Evolutionary conservation across 2,888 invertebrate species (phyloP).

Genomic region (Drosophila cracens): DNA sequence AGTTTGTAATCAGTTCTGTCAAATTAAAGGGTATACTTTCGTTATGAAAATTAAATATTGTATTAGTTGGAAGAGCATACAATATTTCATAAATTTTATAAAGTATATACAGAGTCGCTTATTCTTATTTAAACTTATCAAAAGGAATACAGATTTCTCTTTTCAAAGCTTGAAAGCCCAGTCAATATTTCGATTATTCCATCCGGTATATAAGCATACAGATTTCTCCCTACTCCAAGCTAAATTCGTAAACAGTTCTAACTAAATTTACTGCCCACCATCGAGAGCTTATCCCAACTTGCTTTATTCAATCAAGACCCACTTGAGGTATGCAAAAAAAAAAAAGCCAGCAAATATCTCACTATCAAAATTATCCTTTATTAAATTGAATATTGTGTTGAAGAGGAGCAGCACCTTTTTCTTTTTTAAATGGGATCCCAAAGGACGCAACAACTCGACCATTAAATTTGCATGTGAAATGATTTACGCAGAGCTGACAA

Average conservation of each 20-base stretch:
- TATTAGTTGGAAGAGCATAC: too few species aligned
- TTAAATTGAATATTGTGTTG: conserved; percentile 34
- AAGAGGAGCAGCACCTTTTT: conserved; percentile 10
- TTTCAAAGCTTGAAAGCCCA: neutral
- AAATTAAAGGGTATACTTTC: neutral
- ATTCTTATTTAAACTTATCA: neutral
- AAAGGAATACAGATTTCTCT: neutral
- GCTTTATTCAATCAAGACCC: conserved; percentile 47
- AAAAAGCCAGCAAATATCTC: conserved; percentile 14
- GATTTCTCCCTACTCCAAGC: neutral
- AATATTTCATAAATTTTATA: too few species aligned
- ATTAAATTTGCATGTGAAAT: conserved; percentile 49
- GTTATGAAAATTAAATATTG: neutral
- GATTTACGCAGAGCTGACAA: conserved; percentile 42
- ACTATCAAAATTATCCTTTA: conserved; percentile 51
- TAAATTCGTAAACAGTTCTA: neutral
- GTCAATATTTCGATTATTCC: neutral
- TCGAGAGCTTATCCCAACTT: conserved; percentile 22
- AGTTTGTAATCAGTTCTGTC: neutral
- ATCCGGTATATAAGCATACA: neutral
- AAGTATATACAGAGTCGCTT: neutral
- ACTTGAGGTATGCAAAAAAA: conserved; percentile 32
- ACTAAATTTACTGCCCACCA: neutral
- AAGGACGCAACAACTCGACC: conserved; percentile 30
- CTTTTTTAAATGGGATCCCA: conserved; percentile 22